Evolutionary conservation across 2,113 vertebrate genomes (phyloP).

Genomic region (Naja naja): DNA sequence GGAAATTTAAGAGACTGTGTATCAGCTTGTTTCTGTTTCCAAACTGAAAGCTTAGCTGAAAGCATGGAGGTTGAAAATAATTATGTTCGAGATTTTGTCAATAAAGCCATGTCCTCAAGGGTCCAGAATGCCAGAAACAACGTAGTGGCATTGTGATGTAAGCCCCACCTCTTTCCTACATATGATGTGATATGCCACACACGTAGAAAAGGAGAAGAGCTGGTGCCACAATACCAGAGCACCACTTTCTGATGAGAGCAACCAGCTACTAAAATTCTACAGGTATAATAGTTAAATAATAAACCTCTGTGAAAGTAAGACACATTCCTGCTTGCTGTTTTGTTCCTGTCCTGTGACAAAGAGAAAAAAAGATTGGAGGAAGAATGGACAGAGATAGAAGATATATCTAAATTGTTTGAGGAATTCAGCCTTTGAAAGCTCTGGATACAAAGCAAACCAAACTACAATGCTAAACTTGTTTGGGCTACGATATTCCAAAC

Average conservation of each 20-base stretch:
- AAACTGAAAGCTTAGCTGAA: not conserved
- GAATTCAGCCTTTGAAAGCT: not conserved
- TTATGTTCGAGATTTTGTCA: not conserved
- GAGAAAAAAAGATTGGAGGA: not conserved
- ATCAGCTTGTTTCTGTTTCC: not conserved
- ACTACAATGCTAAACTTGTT: not conserved
- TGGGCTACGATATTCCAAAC: not conserved
- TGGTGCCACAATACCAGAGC: not conserved
- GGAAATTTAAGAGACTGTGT: not conserved
- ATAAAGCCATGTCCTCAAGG: not conserved
- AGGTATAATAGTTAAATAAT: not conserved
- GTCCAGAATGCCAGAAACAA: not conserved
- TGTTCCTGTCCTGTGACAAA: not conserved
- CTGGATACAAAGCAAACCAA: not conserved
- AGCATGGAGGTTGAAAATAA: not conserved
- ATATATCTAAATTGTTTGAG: not conserved
- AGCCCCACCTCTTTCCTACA: not conserved
- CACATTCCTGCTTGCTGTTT: not conserved
- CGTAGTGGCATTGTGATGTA: not conserved
- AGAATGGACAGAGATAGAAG: not conserved
- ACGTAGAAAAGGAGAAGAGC: not conserved
- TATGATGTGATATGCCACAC: not conserved
- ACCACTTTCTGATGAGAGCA: not conserved
- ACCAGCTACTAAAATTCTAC: not conserved
- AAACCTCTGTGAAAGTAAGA: not conserved